phyloP scores from a whole-genome alignment of 1,140 invertebrate genomes.

The Hycleus cichorii region DNA sequence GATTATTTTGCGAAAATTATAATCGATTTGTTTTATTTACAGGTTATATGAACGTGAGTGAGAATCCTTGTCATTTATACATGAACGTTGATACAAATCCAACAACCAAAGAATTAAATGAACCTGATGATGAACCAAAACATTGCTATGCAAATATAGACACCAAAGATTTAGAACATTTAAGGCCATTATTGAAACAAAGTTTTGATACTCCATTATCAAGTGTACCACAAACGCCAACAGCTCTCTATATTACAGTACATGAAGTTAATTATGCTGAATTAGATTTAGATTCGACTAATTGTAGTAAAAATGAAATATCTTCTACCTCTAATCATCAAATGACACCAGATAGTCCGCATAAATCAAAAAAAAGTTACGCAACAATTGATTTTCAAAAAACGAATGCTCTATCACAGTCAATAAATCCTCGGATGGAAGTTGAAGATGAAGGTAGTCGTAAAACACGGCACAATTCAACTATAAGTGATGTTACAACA shows the following conservation, averaged over 20 bases:
- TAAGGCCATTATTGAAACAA: constrained; percentile 40
- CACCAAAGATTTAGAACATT: constrained; percentile 49
- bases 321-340: constrained; percentile 17
- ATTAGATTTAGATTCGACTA: constrained; percentile 58
- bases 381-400: constrained; percentile 91
- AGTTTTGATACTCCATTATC: constrained; percentile 9
- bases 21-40: no score
- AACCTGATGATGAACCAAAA: constrained; percentile 39
- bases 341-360: constrained; percentile 48
- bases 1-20: no score
- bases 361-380: constrained; percentile 63
- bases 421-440: constrained; percentile 48
- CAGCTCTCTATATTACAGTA: constrained; percentile 40
- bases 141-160: constrained; percentile 62
- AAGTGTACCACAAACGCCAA: constrained; percentile 44
- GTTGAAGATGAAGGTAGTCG: constrained; percentile 53
- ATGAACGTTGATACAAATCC: constrained; percentile 54
- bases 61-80: constrained; percentile 50
- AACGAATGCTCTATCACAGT: constrained; percentile 75
- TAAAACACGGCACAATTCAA: constrained; percentile 60
- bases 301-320: constrained; percentile 16
- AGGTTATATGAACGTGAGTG: constrained; percentile 7
- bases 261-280: constrained; percentile 69
- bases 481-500: constrained; percentile 47
- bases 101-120: constrained; percentile 22